Evolutionary conservation across 2,797 vertebrate species (phyloP), one percentile per base, ranked within the genome.

Genomic region (Etheostoma nigrum): DNA sequence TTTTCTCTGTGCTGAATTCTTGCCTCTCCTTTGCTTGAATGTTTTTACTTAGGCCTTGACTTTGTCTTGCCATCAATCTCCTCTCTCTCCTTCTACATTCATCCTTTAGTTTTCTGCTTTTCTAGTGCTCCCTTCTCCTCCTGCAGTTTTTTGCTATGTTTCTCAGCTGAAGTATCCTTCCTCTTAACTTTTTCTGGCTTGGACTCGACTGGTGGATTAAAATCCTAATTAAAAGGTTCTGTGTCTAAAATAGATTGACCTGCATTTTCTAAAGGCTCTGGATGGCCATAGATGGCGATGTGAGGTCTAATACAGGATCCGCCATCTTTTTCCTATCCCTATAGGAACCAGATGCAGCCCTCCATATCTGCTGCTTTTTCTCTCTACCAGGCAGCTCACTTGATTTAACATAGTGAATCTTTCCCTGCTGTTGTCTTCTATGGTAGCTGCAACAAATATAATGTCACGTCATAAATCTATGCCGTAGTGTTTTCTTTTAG

Each of bases 1-100:
- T 52, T 67, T 67, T 78, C 71, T 72, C 45, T 58, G 62, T 49
- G 18, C 33, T 60, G 57, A 55, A 75, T 81, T 72, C 44, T 72
- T 71, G 15, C 9, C 1, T 8, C 33, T 54, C 6, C 10, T 81
- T 65, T 1, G 51, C 55, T 78, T 81, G 45, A 51, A 63, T 53
- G 55, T 75, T 75, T 61, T 78, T 52, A 67, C 52, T 64, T 42
- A 23, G 40, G n/a, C 59, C 44, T 53, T 14, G 42, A 44, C 16
- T 70, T 67, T 59, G 30, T 73, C 33, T 76, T 60, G 52, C 76
- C 23, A 11, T 58, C n/a, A 9, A 57, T 16, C 53, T 62, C 27
- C 5, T 21, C 42, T 72, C 62, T 33, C 21, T 45, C 42, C 23
- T 52, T n/a, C 61, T 21, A 10, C 3, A 18, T 40, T 7, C 51